Conservation (phyloP, 2,113 vertebrate genomes). For the Sorex fumeus region DNA sequence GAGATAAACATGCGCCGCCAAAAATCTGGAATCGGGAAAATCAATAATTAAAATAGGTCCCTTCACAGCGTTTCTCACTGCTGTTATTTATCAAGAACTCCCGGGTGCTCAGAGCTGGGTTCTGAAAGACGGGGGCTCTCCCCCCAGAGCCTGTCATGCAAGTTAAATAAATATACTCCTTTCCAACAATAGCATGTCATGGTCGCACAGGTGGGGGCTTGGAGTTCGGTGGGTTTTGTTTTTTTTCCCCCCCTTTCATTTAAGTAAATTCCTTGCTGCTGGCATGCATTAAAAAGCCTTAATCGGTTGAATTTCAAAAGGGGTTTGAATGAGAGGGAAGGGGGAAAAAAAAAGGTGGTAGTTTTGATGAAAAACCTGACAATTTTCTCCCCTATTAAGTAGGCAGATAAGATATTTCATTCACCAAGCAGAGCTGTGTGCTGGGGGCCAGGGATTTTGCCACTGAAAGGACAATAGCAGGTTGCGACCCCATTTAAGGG, state of each 20-base stretch:
- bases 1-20: slow-evolving; percentile 64
- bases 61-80: slow-evolving; percentile 67
- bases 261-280: slow-evolving; percentile 79
- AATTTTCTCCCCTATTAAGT: slow-evolving; percentile 74
- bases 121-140: slow-evolving; percentile 81
- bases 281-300: slow-evolving; percentile 67
- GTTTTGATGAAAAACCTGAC: slow-evolving; percentile 75
- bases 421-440: slow-evolving; percentile 39
- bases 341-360: background rate
- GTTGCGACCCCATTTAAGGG: slow-evolving; percentile 68
- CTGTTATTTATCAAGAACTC: slow-evolving; percentile 83
- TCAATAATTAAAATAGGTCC: slow-evolving; percentile 76
- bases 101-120: slow-evolving; percentile 72
- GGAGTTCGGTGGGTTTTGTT: slow-evolving; percentile 65
- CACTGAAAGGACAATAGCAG: slow-evolving; percentile 67
- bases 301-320: slow-evolving; percentile 76
- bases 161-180: slow-evolving; percentile 78
- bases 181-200: slow-evolving; percentile 82
- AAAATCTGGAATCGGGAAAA: slow-evolving; percentile 68
- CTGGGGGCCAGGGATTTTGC: slow-evolving; percentile 32
- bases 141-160: slow-evolving; percentile 66
- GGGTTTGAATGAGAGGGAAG: slow-evolving; percentile 52
- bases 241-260: background rate
- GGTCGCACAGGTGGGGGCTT: slow-evolving; percentile 78
- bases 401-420: slow-evolving; percentile 74